Base-by-base conservation (phyloP, 2,888 invertebrate genomes). In the Nineta flava region DNA sequence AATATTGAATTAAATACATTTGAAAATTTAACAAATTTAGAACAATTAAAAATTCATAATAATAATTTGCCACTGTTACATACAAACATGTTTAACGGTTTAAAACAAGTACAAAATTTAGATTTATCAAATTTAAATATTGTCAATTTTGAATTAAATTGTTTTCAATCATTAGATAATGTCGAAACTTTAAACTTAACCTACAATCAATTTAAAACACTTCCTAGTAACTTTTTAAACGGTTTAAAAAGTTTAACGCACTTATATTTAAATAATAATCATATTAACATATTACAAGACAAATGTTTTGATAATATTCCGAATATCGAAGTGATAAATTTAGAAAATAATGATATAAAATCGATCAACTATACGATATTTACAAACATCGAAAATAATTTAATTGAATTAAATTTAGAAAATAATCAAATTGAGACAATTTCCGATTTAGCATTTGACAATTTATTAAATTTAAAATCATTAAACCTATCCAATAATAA, bases 91-190 rank as follows among this genome's bases (percentile, higher is more conserved):
- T 52, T 52, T 31, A 32, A 10, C 19, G 50, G 46, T 13, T 31
- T 50, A 19, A 32, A 38, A 38, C 45, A 52, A 31, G 41, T 52
- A 15, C 50, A 15, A 16, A n/a, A 16, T 38, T 47, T 52, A 35
- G 38, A 50, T 49, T 40, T 52, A n/a, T 48, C 52, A 19, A 48
- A 50, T 38, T 48, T 48, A 12, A 46, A 46, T 26, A 46, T 52
- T 21, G 46, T 21, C 31, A 35, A 38, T n/a, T 50, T 52, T 45
- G 50, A 52, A 46, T 19, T 50, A 26, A 47, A 42, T 47, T 52
- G 50, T 48, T 52, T 52, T 48, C 44, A 52, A 34, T 31, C 19
- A 46, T 40, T 52, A 32, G 34, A 47, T 9, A 43, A 43, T 45
- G 44, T 52, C n/a, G 50, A 52, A 48, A 46, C 13, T 17, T 44